Evolutionary conservation across 2,797 vertebrate species (phyloP), one percentile per base, ranked within the genome.

Genomic region (Eidolon dupreanum): DNA sequence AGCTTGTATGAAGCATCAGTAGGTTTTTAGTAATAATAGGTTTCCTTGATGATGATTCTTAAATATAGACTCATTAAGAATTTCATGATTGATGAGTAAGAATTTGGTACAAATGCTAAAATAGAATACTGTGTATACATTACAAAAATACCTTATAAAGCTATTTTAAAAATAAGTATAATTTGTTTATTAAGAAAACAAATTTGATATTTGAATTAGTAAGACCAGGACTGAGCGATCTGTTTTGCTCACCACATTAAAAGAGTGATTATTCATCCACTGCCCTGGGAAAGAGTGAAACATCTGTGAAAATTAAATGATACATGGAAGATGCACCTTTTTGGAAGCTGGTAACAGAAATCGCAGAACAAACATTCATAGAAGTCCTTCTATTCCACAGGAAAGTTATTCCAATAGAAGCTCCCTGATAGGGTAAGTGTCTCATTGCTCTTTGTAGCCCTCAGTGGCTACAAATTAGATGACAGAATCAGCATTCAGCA

Each of bases 1-100:
- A 95, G n/a, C 15, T 81, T 79, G 5, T 82, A 36, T 73, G 46
- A 88, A 31, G 1, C 33, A 78, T 55, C 10, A 91, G 33, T 66
- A 94, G 16, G 53, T 41, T 95, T 93, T 97, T 55, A 86, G 38
- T 65, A 95, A 94, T 65, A 94, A 81, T 33, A 86, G 7, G 31
- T 92, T 97, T 95, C n/a, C 33, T 90, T 90, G 31, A 75, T 90
- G 74, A 93, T 53, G 46, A 73, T 79, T 74, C 53, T 93, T 94
- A 95, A 82, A 70, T 61, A 68, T 24, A 89, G 16, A 3, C 38
- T 85, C 53, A 88, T 91, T 94, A 73, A 96, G 57, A 92, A 63
- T 91, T 66, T 90, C 70, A 74, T 88, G 83, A 79, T 33, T 92
- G 61, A 94, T 88, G 57, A 71, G 7, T 88, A 53, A 95, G 51